phyloP scores from a whole-genome alignment of 1,140 invertebrate genomes.

The Brachionus plicatilis region DNA sequence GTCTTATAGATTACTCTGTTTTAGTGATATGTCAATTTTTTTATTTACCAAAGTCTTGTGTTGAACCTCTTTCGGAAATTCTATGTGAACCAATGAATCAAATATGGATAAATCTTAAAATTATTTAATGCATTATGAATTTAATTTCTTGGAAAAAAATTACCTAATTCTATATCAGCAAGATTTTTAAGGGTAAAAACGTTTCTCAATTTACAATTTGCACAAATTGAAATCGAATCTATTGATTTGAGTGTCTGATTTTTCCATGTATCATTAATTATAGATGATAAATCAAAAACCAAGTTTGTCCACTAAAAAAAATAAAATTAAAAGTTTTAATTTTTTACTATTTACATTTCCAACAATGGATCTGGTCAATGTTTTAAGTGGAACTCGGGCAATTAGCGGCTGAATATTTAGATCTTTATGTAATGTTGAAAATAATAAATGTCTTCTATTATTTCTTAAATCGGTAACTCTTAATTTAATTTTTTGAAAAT shows the following conservation, averaged over 20 bases:
- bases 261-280: slow-evolving; percentile 51
- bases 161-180: neutral
- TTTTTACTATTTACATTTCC: no score
- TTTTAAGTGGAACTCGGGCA: slow-evolving; percentile 48
- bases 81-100: neutral
- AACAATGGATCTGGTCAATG: slow-evolving; percentile 43
- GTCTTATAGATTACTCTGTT: no score
- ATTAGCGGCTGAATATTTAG: slow-evolving; percentile 47
- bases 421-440: slow-evolving; percentile 51
- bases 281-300: slow-evolving; percentile 49
- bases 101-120: neutral
- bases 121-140: neutral
- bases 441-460: slow-evolving; percentile 47
- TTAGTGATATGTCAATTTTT: no score
- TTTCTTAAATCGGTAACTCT: slow-evolving; percentile 48
- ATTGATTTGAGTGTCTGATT: slow-evolving; percentile 50
- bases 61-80: neutral
- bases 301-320: slow-evolving; percentile 52
- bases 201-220: slow-evolving; percentile 50
- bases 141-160: neutral
- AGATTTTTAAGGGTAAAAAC: neutral
- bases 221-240: slow-evolving; percentile 50
- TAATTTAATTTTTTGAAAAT: neutral
- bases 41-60: neutral
- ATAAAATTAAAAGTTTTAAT: neutral